Percentiles rank a stretch among this genome's conserved stretches.
phyloP scores from a whole-genome alignment of 2,113 vertebrate genomes.

The Misgurnus anguillicaudatus region DNA sequence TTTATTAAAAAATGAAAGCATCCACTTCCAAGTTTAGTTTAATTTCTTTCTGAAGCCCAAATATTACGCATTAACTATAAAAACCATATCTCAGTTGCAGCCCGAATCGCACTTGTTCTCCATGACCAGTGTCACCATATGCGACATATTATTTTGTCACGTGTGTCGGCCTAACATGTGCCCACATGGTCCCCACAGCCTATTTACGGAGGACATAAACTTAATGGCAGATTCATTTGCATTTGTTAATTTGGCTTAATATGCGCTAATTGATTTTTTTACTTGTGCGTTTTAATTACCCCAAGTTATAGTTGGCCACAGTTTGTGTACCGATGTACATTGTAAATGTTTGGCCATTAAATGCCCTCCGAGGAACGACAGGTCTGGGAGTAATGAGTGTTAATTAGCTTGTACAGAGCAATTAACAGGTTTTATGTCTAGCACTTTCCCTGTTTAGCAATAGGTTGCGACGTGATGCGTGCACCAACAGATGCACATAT shows the following conservation, averaged over 20 bases:
- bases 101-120: conserved; percentile 19
- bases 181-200: conserved; percentile 71
- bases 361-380: conserved; percentile 80
- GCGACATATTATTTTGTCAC: conserved; percentile 75
- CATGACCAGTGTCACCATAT: conserved; percentile 71
- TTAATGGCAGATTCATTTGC: conserved; percentile 86
- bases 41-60: not conserved
- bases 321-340: conserved; percentile 68
- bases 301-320: conserved; percentile 73
- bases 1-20: not conserved
- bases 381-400: conserved; percentile 80
- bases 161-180: conserved; percentile 77
- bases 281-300: conserved; percentile 83
- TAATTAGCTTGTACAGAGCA: conserved; percentile 77
- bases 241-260: conserved; percentile 87
- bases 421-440: conserved; percentile 55
- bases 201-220: conserved; percentile 77
- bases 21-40: not conserved
- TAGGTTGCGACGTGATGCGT: conserved; percentile 15
- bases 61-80: not conserved
- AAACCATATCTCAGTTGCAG: not conserved
- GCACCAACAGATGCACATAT: conserved; percentile 6
- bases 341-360: conserved; percentile 70
- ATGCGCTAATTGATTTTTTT: conserved; percentile 87
- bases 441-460: conserved; percentile 37